These are phyloP conservation scores for Epinephelus malabaricus DNA, from an alignment of 2,797 vertebrate species.

Conservation along the genomic window DNA sequence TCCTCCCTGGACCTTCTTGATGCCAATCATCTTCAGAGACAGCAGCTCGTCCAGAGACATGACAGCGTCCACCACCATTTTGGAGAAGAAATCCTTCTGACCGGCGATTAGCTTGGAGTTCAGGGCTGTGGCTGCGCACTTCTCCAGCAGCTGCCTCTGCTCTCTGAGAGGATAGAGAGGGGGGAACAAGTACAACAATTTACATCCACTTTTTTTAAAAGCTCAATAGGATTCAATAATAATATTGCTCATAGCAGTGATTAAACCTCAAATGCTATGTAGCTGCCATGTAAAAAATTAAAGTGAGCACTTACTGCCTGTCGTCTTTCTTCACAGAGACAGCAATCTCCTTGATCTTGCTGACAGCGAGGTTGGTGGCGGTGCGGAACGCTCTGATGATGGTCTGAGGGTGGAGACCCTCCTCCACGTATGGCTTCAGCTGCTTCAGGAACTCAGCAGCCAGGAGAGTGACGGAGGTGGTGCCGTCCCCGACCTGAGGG, in stretches of 20 bases:
- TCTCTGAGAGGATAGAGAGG: constrained; percentile 73
- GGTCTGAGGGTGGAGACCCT: constrained; percentile 97
- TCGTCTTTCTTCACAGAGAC: constrained; percentile 94
- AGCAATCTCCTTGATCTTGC: constrained; percentile 93
- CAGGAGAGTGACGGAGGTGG: constrained; percentile 96
- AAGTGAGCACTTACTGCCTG: constrained; percentile 88
- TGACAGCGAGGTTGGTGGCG: constrained; percentile 93
- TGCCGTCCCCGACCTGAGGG: constrained; percentile 94
- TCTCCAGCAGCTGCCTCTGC: constrained; percentile 92
- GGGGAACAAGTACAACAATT: too few relatives aligned
- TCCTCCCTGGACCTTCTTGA: constrained; percentile 98
- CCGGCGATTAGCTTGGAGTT: constrained; percentile 98
- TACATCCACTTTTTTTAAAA: background rate
- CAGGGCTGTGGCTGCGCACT: constrained; percentile 95
- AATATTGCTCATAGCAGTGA: background rate
- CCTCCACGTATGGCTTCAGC: constrained; percentile 95
- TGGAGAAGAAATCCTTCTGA: constrained; percentile 95
- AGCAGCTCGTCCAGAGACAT: constrained; percentile 94
- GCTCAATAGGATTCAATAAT: background rate
- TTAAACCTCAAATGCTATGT: background rate
- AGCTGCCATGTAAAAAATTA: background rate
- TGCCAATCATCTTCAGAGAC: constrained; percentile 98
- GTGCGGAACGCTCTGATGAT: constrained; percentile 97
- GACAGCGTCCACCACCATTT: constrained; percentile 97
- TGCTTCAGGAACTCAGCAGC: constrained; percentile 98